Base-by-base conservation (phyloP, 2,113 vertebrate species). In the Gasterosteus aculeatus region DNA sequence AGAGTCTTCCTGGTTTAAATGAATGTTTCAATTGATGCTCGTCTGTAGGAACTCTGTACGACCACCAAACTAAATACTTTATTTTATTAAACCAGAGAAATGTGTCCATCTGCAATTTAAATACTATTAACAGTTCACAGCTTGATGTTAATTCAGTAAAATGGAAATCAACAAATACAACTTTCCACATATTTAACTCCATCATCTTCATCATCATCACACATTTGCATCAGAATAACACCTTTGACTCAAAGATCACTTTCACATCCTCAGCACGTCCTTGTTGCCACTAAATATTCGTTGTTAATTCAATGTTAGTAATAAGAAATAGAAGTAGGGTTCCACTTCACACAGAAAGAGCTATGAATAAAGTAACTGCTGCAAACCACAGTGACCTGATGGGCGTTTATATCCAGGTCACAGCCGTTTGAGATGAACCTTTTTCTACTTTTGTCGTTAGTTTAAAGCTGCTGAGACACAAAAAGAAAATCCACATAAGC, bases 61-160 rank as follows among this genome's bases (percentile, higher is more conserved):
- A 1, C 22, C 22, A 26, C 22, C 22, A 26, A 26, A 26, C 22
- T 26, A 26, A 33, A 33, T 33, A 33, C 33, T 33, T 33, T 33
- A 33, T 33, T 82, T 85, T 76, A 82, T 82, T 79, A 54, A 66
- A 47, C 46, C 16, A 33, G 33, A 33, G 33, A 33, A 33, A 33
- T 33, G 33, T 33, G 33, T 33, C 9, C 0, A 44, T 51, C 39
- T 44, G 66, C 39, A 72, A 22, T 54, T 0, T 61, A 53, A 35
- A 67, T 33, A 65, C 54, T 14, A 39, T 33, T 41, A 60, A 61
- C 3, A 64, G 2, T 72, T 11, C 44, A 78, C 31, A 53, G 26
- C n/a, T 75, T 47, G 2, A 7, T 47, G 56, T 78, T 71, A 72
- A 42, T 61, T 31, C 1, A 8, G 58, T 12, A 0, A 75, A 49